A percentile compares a stretch with the other conserved stretches of the same genome.
These are phyloP conservation scores for Alligator mississippiensis DNA, from an alignment of 2,113 vertebrate species.

Conservation along the genomic window DNA sequence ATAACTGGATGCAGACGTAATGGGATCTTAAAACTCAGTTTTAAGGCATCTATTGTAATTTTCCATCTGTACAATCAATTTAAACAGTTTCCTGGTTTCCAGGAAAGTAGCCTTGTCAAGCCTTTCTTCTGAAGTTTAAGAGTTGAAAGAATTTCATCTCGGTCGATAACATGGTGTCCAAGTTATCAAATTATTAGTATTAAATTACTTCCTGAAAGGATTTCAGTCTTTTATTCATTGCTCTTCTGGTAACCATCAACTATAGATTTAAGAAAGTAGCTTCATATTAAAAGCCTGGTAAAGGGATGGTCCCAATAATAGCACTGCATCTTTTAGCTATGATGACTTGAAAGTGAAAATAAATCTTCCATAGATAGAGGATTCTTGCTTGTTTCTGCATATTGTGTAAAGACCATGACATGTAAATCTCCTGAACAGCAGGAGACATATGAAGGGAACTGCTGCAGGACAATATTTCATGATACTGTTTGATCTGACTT, in stretches of 20 bases:
- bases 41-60: not conserved
- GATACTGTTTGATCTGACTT: not conserved
- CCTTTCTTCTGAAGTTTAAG: not conserved
- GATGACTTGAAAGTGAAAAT: conserved; percentile 52
- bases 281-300: conserved; percentile 32
- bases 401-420: conserved; percentile 5
- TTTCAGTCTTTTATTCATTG: not conserved
- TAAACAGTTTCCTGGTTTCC: not conserved
- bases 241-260: conserved; percentile 1
- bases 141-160: not conserved
- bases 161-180: not conserved
- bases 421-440: conserved; percentile 31
- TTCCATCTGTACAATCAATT: not conserved
- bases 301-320: conserved; percentile 15
- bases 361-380: conserved; percentile 54
- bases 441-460: not conserved
- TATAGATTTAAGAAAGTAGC: not conserved
- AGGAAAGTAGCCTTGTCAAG: not conserved
- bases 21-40: not conserved
- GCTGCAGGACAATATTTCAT: not conserved
- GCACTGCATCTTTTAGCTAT: conserved; percentile 47
- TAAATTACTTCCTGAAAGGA: not conserved
- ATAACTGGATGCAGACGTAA: not conserved
- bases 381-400: conserved; percentile 45
- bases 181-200: not conserved